Conservation (phyloP, 1,140 invertebrate species). For the Drosophila murphyi region DNA sequence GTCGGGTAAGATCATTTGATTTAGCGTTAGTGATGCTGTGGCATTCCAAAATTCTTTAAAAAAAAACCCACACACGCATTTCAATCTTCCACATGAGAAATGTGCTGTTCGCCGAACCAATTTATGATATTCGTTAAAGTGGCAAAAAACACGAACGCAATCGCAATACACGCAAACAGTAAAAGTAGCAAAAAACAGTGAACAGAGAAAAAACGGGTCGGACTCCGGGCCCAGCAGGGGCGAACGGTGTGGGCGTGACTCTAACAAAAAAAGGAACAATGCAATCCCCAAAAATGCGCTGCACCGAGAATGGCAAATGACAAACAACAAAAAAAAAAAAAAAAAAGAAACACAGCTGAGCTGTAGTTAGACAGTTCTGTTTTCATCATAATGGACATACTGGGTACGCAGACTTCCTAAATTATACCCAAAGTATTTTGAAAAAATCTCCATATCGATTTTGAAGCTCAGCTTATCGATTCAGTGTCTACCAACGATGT, state of each 20-base stretch:
- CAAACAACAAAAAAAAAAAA: neutral
- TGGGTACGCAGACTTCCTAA: too few species aligned
- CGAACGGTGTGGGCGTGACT: slow-evolving; percentile 41
- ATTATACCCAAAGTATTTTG: too few species aligned
- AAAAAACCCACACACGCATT: slow-evolving; percentile 51
- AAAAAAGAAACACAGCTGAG: neutral
- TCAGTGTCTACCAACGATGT: too few species aligned
- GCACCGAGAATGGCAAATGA: neutral
- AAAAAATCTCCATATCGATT: too few species aligned
- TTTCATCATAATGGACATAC: neutral
- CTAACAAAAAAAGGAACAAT: slow-evolving; percentile 34
- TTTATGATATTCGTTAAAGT: slow-evolving; percentile 81
- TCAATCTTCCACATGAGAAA: slow-evolving; percentile 80
- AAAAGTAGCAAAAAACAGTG: slow-evolving; percentile 27
- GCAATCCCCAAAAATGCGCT: slow-evolving; percentile 33
- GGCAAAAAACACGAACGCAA: slow-evolving; percentile 49
- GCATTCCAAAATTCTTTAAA: neutral
- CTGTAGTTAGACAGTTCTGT: neutral
- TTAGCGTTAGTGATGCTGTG: slow-evolving; percentile 5
- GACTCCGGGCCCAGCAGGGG: neutral
- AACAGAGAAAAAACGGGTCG: slow-evolving; percentile 18
- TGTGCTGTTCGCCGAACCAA: slow-evolving; percentile 75
- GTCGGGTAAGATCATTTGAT: neutral
- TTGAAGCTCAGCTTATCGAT: too few species aligned
- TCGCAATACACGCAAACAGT: slow-evolving; percentile 34